Evolutionary conservation across 2,888 invertebrate species (phyloP).

Genomic region (Liposcelis brunnea): DNA sequence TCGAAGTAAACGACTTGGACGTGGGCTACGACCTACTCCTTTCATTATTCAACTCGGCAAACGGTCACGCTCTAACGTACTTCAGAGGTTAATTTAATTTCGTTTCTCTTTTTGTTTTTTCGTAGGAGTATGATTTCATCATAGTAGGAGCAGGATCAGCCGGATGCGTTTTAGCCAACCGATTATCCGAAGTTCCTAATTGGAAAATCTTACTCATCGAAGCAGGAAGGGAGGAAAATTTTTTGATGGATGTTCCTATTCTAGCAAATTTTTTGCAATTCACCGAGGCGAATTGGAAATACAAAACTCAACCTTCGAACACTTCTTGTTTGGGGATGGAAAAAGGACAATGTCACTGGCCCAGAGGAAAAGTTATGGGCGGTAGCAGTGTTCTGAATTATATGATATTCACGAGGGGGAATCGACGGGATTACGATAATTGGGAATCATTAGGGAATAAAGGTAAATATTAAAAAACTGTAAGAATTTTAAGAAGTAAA

Average conservation of each 20-base stretch:
- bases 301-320: conserved; percentile 29
- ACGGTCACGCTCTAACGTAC: too few relatives aligned
- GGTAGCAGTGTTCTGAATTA: conserved; percentile 65
- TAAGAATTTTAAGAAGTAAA: too few relatives aligned
- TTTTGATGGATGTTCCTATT: conserved; percentile 30
- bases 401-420: conserved; percentile 62
- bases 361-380: conserved; percentile 59
- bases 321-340: conserved; percentile 24
- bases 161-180: conserved; percentile 7
- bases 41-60: too few relatives aligned
- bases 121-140: conserved; percentile 7
- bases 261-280: conserved; percentile 31
- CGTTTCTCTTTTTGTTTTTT: background rate
- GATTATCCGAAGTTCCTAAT: conserved; percentile 15
- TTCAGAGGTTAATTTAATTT: background rate
- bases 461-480: conserved; percentile 4
- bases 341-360: conserved; percentile 23
- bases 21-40: too few relatives aligned
- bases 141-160: conserved; percentile 5
- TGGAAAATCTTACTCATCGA: conserved; percentile 33
- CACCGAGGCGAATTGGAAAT: conserved; percentile 33
- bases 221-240: conserved; percentile 31
- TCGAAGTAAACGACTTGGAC: too few relatives aligned
- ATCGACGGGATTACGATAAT: conserved; percentile 51
- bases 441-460: conserved; percentile 54